Percentiles rank a stretch among this genome's conserved stretches.
Conservation (phyloP, 2,113 vertebrate species). For the Castor canadensis region DNA sequence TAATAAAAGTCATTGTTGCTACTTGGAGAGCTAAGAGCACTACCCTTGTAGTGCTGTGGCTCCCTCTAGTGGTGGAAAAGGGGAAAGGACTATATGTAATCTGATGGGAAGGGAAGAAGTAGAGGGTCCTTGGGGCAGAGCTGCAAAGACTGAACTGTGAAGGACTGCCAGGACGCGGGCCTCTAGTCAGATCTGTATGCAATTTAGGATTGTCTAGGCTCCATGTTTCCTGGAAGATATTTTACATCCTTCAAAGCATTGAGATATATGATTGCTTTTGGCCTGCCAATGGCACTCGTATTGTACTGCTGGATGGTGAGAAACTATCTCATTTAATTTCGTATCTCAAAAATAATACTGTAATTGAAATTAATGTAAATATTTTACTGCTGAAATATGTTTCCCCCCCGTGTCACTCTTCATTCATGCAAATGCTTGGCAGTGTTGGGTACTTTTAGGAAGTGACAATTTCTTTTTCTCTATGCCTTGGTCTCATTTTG, state of each 20-base stretch:
- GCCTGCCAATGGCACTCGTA: background rate
- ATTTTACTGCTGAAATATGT: background rate
- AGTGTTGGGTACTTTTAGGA: background rate
- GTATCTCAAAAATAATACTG: background rate
- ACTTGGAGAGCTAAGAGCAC: background rate
- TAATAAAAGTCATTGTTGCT: background rate
- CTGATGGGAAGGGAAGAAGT: background rate
- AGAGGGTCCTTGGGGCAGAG: background rate
- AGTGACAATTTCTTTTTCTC: background rate
- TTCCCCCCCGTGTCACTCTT: background rate
- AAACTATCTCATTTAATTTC: background rate
- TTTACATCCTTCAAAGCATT: background rate
- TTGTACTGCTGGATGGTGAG: background rate
- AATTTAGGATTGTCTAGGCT: background rate
- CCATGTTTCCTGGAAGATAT: background rate
- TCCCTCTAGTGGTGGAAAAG: constrained; percentile 55
- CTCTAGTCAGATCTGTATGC: background rate
- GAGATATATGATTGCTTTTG: background rate
- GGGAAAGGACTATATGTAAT: background rate
- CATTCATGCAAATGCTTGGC: background rate
- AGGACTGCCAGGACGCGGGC: background rate
- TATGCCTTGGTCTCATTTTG: background rate
- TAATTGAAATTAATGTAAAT: background rate
- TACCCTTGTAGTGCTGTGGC: constrained; percentile 6
- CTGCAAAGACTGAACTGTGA: background rate